Evolutionary conservation across 2,888 invertebrate genomes (phyloP), one percentile per base, ranked within the genome.

Genomic region (Clistopyga incitator): DNA sequence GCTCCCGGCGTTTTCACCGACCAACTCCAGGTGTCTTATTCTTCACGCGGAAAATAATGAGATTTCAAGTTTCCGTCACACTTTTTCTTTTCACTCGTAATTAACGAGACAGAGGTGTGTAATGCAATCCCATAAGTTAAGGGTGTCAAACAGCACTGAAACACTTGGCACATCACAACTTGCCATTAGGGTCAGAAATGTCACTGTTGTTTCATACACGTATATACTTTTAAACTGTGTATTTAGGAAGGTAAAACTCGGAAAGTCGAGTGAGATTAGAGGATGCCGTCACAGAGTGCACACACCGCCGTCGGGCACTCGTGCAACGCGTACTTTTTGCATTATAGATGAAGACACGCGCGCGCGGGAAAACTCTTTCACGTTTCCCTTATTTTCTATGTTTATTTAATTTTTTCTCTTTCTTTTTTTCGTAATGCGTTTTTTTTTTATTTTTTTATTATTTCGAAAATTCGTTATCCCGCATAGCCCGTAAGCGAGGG

Each of bases 201-300:
- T 20, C 8, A 64, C 64, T 15, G n/a, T 38, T n/a, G 61, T 38
- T 61, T 38, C 10, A 6, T 2, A 11, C 11, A 42, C 20, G 3
- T 8, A 4, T 6, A 6, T 29, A 4, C 10, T 34, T n/a, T n/a
- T 10, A 59, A 72, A 72, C 25, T 6, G 45, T 25, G 23, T 20
- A 67, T 15, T 25, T 20, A 38, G 38, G 25, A 1, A 8, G 20
- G n/a, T 3, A 61, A 25, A 38, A 23, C 25, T 25, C 56, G n/a
- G 10, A 56, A 8, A 0, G 38, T 20, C 38, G 52, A 54, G 52
- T 38, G 25, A 18, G 34, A 25, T 50, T 18, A 4, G 20, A 54
- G 38, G 18, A 45, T 64, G 42, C 25, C 56, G 72, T 59, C 3
- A 59, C 45, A 59, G 23, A 72, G 42, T 25, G 59, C 72, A 45